Conservation (phyloP, 1,140 invertebrate genomes). For the Atta texana region DNA sequence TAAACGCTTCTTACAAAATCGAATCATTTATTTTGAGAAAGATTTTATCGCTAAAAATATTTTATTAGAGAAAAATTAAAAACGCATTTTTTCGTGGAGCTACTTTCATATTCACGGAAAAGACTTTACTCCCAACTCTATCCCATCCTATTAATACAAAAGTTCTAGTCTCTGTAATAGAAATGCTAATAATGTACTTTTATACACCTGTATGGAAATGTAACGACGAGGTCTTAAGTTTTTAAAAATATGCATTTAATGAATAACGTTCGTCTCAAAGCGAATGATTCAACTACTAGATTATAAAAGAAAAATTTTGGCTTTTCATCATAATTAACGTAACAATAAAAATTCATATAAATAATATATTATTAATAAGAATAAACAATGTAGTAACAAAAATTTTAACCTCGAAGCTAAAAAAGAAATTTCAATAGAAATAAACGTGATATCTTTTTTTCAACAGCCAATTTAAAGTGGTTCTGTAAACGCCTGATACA, state of each 20-base stretch:
- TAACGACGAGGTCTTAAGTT: background rate
- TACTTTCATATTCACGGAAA: background rate
- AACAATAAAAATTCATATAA: background rate
- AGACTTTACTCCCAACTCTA: background rate
- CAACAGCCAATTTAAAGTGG: background rate
- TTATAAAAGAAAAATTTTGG: background rate
- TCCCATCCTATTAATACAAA: background rate
- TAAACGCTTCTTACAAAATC: background rate
- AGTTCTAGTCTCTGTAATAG: background rate
- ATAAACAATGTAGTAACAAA: background rate
- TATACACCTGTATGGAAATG: conserved; percentile 1
- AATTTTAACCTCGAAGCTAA: background rate
- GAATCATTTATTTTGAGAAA: background rate
- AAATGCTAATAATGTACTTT: conserved; percentile 16
- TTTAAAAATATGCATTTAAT: background rate
- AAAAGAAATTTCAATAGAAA: background rate
- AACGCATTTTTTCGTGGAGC: background rate
- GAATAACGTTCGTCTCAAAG: background rate
- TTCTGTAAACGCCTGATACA: conserved; percentile 12
- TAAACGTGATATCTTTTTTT: background rate
- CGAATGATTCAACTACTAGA: background rate
- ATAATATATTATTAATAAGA: background rate
- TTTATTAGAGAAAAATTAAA: background rate
- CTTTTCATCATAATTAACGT: background rate
- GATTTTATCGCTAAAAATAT: background rate